phyloP scores from a whole-genome alignment of 2,113 vertebrate species.

The Poeciliopsis turrubarensis region DNA sequence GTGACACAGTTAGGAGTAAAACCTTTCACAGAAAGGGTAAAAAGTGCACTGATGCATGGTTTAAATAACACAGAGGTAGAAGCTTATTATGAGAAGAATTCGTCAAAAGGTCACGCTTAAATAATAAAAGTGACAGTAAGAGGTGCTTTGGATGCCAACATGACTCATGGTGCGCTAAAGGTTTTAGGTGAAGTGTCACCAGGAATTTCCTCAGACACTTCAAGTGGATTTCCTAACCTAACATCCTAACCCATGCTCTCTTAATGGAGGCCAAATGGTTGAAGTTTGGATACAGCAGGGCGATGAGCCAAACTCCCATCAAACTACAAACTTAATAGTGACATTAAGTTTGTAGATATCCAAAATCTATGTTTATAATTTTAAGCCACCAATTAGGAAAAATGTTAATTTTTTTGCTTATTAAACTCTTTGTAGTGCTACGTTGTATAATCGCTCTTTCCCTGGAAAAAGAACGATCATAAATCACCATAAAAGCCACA shows the following conservation, averaged over 20 bases:
- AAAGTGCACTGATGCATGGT: slow-evolving; percentile 43
- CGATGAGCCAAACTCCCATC: too few relatives aligned
- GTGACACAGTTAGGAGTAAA: slow-evolving; percentile 59
- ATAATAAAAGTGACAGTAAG: slow-evolving; percentile 1
- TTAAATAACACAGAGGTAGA: slow-evolving; percentile 64
- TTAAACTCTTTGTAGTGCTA: not conserved
- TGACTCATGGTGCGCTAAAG: not conserved
- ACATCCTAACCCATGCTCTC: too few relatives aligned
- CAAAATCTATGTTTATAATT: not conserved
- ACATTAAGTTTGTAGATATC: too few relatives aligned
- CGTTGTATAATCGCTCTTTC: not conserved
- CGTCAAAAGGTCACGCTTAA: not conserved
- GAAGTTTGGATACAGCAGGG: too few relatives aligned
- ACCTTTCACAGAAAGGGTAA: slow-evolving; percentile 72
- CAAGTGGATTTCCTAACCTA: not conserved
- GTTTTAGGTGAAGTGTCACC: not conserved
- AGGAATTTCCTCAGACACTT: not conserved
- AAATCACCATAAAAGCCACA: not conserved
- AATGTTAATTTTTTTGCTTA: not conserved
- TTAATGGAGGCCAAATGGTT: too few relatives aligned
- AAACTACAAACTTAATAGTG: too few relatives aligned
- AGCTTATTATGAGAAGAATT: slow-evolving; percentile 34
- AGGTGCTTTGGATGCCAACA: not conserved
- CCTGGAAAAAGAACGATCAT: not conserved
- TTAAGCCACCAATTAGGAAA: not conserved